Percentiles rank a stretch among this genome's conserved stretches.
phyloP scores from a whole-genome alignment of 2,113 vertebrate genomes.

The Rhizomys pruinosus region DNA sequence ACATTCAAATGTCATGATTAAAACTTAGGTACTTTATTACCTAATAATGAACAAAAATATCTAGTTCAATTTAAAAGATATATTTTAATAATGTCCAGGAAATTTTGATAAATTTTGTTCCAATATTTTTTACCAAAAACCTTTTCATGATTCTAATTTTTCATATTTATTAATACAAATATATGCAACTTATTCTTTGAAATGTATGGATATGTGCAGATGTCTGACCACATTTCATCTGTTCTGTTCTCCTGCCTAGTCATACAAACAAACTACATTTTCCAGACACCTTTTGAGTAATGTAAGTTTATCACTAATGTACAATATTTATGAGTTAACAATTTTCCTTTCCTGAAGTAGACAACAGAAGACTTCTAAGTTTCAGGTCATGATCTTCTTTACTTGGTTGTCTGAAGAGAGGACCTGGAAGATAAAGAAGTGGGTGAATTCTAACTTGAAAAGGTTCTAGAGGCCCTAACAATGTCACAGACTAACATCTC shows the following conservation, averaged over 20 bases:
- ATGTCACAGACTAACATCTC: accelerated
- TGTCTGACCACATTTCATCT: neutral
- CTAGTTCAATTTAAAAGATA: constrained; percentile 61
- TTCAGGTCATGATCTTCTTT: neutral
- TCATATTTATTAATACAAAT: neutral
- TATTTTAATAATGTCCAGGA: constrained; percentile 66
- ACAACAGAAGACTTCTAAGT: neutral
- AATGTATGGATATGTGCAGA: neutral
- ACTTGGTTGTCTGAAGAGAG: neutral
- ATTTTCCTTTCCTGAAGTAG: neutral
- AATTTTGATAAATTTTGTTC: constrained; percentile 57
- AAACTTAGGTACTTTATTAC: neutral
- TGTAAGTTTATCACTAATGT: neutral
- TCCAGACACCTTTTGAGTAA: neutral
- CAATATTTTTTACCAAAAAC: constrained; percentile 3
- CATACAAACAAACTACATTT: neutral
- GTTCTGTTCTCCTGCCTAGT: neutral
- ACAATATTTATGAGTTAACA: neutral
- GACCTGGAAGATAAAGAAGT: neutral
- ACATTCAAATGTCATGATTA: constrained; percentile 46
- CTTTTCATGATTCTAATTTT: neutral
- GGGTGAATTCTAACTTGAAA: neutral
- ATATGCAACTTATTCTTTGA: neutral
- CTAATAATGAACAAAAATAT: neutral
- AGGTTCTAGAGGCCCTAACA: neutral